Base-by-base conservation (phyloP, 2,113 vertebrate species). In the Scomber colias region DNA sequence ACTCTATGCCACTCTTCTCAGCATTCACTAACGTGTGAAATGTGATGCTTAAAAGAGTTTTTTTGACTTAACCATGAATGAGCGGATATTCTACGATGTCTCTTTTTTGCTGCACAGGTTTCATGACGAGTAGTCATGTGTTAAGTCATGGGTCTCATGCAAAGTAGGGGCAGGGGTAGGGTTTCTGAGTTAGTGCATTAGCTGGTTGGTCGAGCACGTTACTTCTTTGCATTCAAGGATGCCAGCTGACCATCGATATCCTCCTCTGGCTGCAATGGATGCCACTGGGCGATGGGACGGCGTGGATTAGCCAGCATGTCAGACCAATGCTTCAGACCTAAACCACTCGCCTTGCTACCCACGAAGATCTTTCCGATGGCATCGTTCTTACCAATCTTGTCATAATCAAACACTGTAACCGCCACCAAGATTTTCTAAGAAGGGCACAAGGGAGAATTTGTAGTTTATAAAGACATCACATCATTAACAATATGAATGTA, bases 361-460 rank as follows among this genome's bases (percentile, higher is more conserved):
- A 98, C 97, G 40, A 99, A 99, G 93, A 99, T 95, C 94, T 99
- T 99, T 19, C 98, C 98, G 0, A 99, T 99, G 93, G 98, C 98
- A 65, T 99, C 98, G 0, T 99, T 99, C 95, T 99, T 99, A 71
- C 98, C 98, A 55, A 99, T 96, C 92, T 99, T 99, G 95, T 99
- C 98, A 0, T 99, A 99, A 93, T 99, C 98, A 90, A 99, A 96
- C 90, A 99, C 98, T 0, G 98, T 99, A 92, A 99, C 96, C 44
- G 97, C 97, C 75, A 99, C 98, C 70, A 98, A 94, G 87, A 99
- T 98, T 96, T 99, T 99, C 98, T 99, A 55, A 4, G 67, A 14
- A 17, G 46, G 55, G 6, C 60, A 76, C 0, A 31, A 79, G 45
- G 77, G 15, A 71, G 24, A 48, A n/a, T 15, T 1, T 4, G 49